A percentile compares a stretch with the other conserved stretches of the same genome.
Conservation (phyloP, 2,113 vertebrate genomes). For the Strigops habroptila region DNA sequence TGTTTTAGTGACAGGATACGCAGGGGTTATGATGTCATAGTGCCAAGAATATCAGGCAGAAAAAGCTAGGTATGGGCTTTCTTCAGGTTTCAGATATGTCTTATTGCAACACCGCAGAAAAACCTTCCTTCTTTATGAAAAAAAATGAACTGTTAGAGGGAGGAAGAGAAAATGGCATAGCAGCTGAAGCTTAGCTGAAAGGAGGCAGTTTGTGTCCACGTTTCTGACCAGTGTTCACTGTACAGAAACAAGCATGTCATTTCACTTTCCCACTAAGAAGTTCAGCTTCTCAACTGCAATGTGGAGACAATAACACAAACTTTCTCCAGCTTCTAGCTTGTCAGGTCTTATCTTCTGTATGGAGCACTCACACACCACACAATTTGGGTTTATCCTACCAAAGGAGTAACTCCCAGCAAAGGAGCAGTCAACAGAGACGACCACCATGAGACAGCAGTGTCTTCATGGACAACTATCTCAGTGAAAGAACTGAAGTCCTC, state of each 20-base stretch:
- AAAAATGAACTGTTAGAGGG: background rate
- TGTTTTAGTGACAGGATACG: conserved; percentile 50
- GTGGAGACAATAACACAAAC: background rate
- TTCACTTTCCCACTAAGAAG: background rate
- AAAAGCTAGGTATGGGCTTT: background rate
- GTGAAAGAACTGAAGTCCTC: background rate
- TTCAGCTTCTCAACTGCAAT: background rate
- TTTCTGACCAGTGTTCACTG: background rate
- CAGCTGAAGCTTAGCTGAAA: background rate
- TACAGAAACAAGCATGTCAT: background rate
- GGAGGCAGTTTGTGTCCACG: background rate
- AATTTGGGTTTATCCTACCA: background rate
- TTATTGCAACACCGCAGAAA: conserved; percentile 6
- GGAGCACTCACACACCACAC: background rate
- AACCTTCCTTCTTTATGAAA: background rate
- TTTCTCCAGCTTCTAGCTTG: background rate
- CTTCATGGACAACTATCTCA: background rate
- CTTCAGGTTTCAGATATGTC: background rate
- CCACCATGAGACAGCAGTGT: background rate
- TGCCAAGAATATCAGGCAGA: conserved; percentile 30
- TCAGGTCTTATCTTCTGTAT: background rate
- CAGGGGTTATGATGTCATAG: conserved; percentile 52
- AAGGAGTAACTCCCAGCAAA: background rate
- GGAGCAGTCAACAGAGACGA: background rate
- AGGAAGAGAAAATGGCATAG: background rate